Conservation (phyloP, 1,140 invertebrate species). For the Propsilocerus akamusi region DNA sequence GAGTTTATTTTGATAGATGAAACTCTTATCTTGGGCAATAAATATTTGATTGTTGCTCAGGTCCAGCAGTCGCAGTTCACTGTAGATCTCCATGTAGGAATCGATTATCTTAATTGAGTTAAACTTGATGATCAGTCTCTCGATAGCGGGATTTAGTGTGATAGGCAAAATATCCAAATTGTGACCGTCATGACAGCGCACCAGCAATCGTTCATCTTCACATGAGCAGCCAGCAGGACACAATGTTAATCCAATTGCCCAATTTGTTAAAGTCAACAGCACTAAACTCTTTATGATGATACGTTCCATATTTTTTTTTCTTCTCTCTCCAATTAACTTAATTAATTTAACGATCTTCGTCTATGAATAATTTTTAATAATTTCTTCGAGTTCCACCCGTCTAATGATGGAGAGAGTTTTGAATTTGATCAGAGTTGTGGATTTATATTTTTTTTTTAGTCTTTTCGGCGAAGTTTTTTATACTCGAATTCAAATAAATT, state of each 20-base stretch:
- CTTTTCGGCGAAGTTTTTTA: background rate
- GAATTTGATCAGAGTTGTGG: too few species aligned
- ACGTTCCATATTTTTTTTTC: conserved; percentile 2
- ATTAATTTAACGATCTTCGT: background rate
- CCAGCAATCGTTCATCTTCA: conserved; percentile 62
- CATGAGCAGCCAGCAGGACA: conserved; percentile 58
- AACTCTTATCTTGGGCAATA: conserved; percentile 49
- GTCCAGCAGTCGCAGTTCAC: conserved; percentile 56
- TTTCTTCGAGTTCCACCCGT: background rate
- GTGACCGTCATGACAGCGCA: conserved; percentile 55
- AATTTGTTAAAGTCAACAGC: conserved; percentile 1
- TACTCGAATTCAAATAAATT: background rate
- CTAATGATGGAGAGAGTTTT: too few species aligned
- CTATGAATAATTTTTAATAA: background rate
- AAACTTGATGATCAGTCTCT: conserved; percentile 54
- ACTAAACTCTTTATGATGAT: background rate
- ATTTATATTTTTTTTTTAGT: background rate
- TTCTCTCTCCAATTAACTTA: conserved; percentile 2
- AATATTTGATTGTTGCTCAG: conserved; percentile 58
- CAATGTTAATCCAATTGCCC: background rate
- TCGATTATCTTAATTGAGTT: conserved; percentile 67
- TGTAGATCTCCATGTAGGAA: conserved; percentile 62
- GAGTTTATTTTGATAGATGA: conserved; percentile 51
- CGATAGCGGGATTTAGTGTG: conserved; percentile 66
- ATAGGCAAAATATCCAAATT: conserved; percentile 70